phyloP scores from a whole-genome alignment of 2,113 vertebrate genomes.

The Leucopternis melanops region DNA sequence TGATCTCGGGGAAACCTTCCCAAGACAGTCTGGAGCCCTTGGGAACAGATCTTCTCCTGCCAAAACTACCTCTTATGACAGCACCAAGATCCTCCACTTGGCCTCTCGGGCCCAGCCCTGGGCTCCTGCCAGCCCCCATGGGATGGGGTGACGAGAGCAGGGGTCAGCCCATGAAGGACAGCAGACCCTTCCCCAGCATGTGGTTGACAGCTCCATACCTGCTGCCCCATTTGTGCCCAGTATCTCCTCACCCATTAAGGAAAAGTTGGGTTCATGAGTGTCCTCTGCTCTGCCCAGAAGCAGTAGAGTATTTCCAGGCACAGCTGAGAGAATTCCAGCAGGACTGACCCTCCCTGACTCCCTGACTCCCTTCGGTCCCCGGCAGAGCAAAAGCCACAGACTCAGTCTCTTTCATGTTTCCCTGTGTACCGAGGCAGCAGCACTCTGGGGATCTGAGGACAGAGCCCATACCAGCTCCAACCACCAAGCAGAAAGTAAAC shows the following conservation, averaged over 20 bases:
- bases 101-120: neutral
- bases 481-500: neutral
- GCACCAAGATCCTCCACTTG: neutral
- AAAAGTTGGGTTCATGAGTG: neutral
- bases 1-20: neutral
- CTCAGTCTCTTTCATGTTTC: neutral
- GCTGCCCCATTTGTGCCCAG: neutral
- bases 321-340: neutral
- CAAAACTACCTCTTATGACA: neutral
- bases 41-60: neutral
- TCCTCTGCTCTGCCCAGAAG: neutral
- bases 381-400: fast-evolving
- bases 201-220: neutral
- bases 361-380: neutral
- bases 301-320: neutral
- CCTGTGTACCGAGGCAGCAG: neutral
- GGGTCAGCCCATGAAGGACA: neutral
- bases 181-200: neutral
- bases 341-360: neutral
- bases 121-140: neutral
- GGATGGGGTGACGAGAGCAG: neutral
- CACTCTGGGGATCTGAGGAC: neutral
- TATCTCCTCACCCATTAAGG: neutral
- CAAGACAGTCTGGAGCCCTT: neutral
- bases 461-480: neutral